These are phyloP conservation scores for Resseliella maxima DNA, from an alignment of 2,888 invertebrate species.

Conservation along the genomic window DNA sequence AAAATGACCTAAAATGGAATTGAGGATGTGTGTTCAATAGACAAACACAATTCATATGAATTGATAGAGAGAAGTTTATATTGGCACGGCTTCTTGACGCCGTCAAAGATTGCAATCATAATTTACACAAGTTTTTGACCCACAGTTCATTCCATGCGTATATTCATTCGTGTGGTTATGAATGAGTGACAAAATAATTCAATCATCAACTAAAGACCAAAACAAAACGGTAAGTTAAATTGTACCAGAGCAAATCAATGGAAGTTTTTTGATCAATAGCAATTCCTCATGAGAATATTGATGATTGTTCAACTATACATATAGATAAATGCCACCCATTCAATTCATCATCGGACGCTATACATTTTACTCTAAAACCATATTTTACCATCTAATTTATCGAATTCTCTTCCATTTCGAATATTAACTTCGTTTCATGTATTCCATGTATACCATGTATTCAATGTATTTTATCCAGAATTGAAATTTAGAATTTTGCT, in stretches of 20 bases:
- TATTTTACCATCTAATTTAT: slow-evolving; percentile 35
- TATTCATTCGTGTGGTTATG: not conserved
- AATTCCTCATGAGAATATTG: not conserved
- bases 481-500: not conserved
- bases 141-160: not conserved
- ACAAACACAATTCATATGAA: not conserved
- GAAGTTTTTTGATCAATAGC: slow-evolving; percentile 2
- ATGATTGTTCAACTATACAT: not conserved
- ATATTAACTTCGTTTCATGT: not conserved
- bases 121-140: not conserved
- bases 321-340: not conserved
- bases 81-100: not conserved
- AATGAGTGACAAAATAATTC: not conserved
- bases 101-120: not conserved
- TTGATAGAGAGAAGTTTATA: not conserved
- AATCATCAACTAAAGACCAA: not conserved
- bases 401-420: not conserved
- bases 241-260: not conserved
- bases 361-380: slow-evolving; percentile 2
- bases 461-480: not conserved
- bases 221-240: not conserved
- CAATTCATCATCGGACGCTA: slow-evolving; percentile 11
- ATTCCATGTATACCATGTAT: too few species aligned
- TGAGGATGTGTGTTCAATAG: not conserved
- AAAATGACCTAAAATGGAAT: not conserved